These are phyloP conservation scores for Calycopis cecrops DNA, from an alignment of 1,140 invertebrate genomes.

Conservation along the genomic window DNA sequence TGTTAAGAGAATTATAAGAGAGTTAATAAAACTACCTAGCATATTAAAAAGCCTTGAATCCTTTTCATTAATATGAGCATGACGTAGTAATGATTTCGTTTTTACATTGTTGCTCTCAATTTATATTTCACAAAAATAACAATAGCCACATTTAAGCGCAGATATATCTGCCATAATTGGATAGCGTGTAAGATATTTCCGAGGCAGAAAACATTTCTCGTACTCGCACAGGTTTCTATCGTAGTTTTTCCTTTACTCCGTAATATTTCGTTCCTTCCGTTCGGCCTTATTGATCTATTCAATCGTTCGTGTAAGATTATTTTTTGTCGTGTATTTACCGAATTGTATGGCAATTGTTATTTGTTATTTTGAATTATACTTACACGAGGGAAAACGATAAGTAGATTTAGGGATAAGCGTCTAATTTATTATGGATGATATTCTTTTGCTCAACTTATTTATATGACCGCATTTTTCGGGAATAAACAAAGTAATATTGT, in stretches of 20 bases:
- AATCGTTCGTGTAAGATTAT: slow-evolving; percentile 44
- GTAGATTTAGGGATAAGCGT: not conserved
- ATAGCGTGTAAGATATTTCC: slow-evolving; percentile 2
- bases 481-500: too few species aligned
- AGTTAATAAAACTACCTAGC: too few species aligned
- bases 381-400: slow-evolving; percentile 6
- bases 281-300: slow-evolving; percentile 42
- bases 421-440: slow-evolving; percentile 10
- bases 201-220: not conserved
- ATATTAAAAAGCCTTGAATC: too few species aligned
- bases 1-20: too few species aligned
- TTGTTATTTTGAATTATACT: slow-evolving; percentile 8
- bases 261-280: slow-evolving; percentile 14
- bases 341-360: slow-evolving; percentile 30
- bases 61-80: too few species aligned
- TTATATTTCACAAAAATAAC: too few species aligned
- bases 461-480: too few species aligned
- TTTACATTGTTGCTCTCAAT: too few species aligned
- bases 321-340: slow-evolving; percentile 35
- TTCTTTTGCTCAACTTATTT: not conserved
- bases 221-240: not conserved
- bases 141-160: too few species aligned
- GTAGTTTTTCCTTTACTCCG: slow-evolving; percentile 4
- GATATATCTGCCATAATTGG: too few species aligned
- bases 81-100: too few species aligned